Evolutionary conservation across 1,140 invertebrate species (phyloP), one percentile per base, ranked within the genome.

Genomic region (Eueides isabella): DNA sequence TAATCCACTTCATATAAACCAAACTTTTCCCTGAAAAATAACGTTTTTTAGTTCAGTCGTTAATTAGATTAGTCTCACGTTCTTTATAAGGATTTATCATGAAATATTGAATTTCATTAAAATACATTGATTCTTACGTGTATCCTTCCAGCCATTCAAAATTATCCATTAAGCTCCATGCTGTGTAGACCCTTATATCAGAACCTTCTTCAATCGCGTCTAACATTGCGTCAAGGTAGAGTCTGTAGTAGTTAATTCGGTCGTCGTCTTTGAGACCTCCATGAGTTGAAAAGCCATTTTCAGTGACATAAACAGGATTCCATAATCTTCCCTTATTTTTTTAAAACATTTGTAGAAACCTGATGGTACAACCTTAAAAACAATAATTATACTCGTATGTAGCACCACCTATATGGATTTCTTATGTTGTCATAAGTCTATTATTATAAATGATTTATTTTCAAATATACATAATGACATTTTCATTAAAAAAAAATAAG

Each of bases 1-100:
- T 97, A 97, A 84, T 97, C 94, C 1, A 97, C 96, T 33, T 95
- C 94, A 80, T 96, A 95, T 1, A 97, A 80, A 5, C 97, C 97
- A 86, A 96, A 97, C 67, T 94, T 94, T 82, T 95, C 93, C 2
- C 94, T 95, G 87, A 72, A 87, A 83, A 55, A 23, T 23, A n/a
- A 44, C 41, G 7, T 7, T 44, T 44, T 31, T 5, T 31, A 31
- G 31, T n/a, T n/a, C 31, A 31, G 31, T 31, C 3, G 92, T 94
- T 89, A 96, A 90, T 79, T 91, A 31, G 31, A 5, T 31, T 31
- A 31, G 31, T 31, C 31, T 7, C 31, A 31, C n/a, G n/a, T n/a
- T n/a, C n/a, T n/a, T n/a, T n/a, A n/a, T n/a, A n/a, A 31, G 31
- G 74, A 94, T 35, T 2, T 12, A 35, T 35, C 3, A 35, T 3